Evolutionary conservation across 1,140 invertebrate species (phyloP).

Genomic region (Penaeus japonicus): DNA sequence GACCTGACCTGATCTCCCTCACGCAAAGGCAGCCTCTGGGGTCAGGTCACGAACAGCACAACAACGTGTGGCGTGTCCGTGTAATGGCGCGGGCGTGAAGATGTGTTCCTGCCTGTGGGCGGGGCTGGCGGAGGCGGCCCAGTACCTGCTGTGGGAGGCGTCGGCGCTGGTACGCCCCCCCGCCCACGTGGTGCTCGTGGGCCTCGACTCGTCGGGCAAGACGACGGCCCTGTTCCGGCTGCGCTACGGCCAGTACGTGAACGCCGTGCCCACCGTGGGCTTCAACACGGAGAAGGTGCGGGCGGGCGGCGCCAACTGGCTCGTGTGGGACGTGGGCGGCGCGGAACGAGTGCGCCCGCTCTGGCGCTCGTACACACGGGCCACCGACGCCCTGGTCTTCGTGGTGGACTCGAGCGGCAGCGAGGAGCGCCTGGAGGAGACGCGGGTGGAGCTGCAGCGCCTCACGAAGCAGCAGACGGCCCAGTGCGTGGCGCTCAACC

Average conservation of each 20-base stretch:
- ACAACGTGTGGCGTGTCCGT: neutral
- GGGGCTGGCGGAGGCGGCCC: conserved; percentile 44
- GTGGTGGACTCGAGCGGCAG: conserved; percentile 91
- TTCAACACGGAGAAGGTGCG: conserved; percentile 97
- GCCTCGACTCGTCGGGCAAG: conserved; percentile 95
- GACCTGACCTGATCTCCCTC: neutral
- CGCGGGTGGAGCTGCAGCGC: conserved; percentile 90
- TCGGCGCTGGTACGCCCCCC: conserved; percentile 45
- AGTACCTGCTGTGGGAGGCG: conserved; percentile 43
- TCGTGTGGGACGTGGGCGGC: conserved; percentile 93
- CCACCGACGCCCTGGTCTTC: conserved; percentile 93
- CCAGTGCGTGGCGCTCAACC: conserved; percentile 80
- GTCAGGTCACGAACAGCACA: neutral
- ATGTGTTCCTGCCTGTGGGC: conserved; percentile 45
- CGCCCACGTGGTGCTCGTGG: conserved; percentile 91
- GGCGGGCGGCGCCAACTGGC: conserved; percentile 80
- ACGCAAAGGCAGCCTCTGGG: neutral
- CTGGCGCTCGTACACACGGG: conserved; percentile 90
- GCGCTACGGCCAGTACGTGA: conserved; percentile 97
- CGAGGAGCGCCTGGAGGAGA: conserved; percentile 90
- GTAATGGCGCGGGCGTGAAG: conserved; percentile 4
- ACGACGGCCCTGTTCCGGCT: conserved; percentile 95
- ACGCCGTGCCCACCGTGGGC: conserved; percentile 96
- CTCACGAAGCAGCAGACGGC: conserved; percentile 79
- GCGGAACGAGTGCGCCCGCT: conserved; percentile 92